These are phyloP conservation scores for Danio tinwini DNA, from an alignment of 2,797 vertebrate species.

Conservation along the genomic window DNA sequence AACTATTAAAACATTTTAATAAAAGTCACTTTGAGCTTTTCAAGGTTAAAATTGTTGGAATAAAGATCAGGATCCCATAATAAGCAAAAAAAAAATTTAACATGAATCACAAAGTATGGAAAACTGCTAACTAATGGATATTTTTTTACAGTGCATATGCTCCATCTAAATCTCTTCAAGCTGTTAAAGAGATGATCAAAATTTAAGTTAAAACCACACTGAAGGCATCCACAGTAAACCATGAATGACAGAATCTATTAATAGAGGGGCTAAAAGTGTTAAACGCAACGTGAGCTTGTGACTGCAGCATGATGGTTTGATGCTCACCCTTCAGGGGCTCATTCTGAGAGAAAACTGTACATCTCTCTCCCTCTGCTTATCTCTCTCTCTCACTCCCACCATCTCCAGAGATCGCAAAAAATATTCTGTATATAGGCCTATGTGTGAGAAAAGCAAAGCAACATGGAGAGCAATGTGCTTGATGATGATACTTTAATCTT, in stretches of 20 bases:
- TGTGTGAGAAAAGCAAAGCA: constrained; percentile 28
- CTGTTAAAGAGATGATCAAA: neutral
- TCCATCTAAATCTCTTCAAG: neutral
- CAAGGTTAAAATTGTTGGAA: too few species aligned
- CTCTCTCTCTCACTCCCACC: constrained; percentile 1
- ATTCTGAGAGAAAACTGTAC: constrained; percentile 14
- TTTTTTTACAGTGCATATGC: too few species aligned
- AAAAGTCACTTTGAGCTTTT: too few species aligned
- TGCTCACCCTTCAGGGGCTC: constrained; percentile 20
- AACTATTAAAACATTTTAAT: too few species aligned
- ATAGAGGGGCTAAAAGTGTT: neutral
- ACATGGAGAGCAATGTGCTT: constrained; percentile 44
- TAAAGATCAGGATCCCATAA: too few species aligned
- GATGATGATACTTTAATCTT: constrained; percentile 61
- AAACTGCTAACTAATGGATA: too few species aligned
- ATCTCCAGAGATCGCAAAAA: constrained; percentile 50
- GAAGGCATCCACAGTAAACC: neutral
- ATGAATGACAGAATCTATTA: constrained; percentile 13
- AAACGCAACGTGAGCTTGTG: constrained; percentile 5
- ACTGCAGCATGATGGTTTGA: constrained; percentile 16
- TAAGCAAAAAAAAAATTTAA: too few species aligned
- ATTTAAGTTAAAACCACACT: neutral
- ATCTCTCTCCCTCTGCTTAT: constrained; percentile 3
- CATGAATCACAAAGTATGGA: too few species aligned
- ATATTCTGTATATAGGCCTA: constrained; percentile 53